Conservation (phyloP, 2,888 invertebrate species). For the Spodoptera picta region DNA sequence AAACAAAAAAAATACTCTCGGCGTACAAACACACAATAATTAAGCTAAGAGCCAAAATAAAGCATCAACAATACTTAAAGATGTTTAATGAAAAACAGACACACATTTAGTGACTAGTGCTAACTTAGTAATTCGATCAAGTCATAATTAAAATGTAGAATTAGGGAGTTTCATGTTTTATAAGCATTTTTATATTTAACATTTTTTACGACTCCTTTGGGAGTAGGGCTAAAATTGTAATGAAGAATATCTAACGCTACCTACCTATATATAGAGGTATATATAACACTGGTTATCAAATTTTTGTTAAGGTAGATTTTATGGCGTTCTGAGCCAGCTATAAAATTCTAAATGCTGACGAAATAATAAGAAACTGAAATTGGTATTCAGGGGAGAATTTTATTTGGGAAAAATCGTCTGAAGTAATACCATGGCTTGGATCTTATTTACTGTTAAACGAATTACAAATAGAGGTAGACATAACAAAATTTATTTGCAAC, state of each 20-base stretch:
- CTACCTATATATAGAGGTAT: not conserved
- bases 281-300: constrained; percentile 10
- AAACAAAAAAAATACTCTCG: constrained; percentile 60
- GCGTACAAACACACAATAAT: constrained; percentile 59
- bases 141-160: constrained; percentile 44
- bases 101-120: constrained; percentile 30
- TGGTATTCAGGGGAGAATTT: too few species aligned
- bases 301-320: constrained; percentile 16
- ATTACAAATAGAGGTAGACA: too few species aligned
- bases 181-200: constrained; percentile 20
- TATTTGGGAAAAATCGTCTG: too few species aligned
- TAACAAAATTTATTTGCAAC: too few species aligned
- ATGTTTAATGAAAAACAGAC: constrained; percentile 43
- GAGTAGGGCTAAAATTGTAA: constrained; percentile 16
- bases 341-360: not conserved
- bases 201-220: constrained; percentile 8
- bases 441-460: too few species aligned
- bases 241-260: constrained; percentile 14
- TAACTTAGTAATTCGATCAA: constrained; percentile 41
- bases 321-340: constrained; percentile 15
- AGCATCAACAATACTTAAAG: constrained; percentile 38
- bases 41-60: constrained; percentile 53
- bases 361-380: constrained; percentile 3
- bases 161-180: constrained; percentile 25
- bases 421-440: too few species aligned